Evolutionary conservation across 2,888 invertebrate genomes (phyloP), one percentile per base, ranked within the genome.

Genomic region (Rhingia campestris): DNA sequence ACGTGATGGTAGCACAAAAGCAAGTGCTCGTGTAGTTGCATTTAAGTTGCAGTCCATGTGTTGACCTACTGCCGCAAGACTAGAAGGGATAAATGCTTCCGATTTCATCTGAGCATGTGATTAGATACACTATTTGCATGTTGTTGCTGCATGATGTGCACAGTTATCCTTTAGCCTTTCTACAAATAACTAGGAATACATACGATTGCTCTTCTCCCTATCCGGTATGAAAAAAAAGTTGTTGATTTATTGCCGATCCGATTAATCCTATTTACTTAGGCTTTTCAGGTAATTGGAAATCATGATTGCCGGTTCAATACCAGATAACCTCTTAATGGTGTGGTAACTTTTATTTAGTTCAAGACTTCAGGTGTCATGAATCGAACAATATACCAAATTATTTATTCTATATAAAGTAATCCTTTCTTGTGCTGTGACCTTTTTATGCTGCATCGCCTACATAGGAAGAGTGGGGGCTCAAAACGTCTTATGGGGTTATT

Each of bases 281-380:
- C 53, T 76, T 51, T 66, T 56, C 63, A 51, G 54, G 63, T 73
- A 82, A 82, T 82, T 79, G 73, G 53, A 69, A 79, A 82, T 79
- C 79, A 82, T 76, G 72, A 43, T 43, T 35, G 35, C 1, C 22
- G 2, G 22, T 22, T 22, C 22, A 6, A 33, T 7, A 45, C n/a
- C 22, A 45, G 12, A 4, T 33, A 10, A 4, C 6, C 32, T 39
- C n/a, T 22, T 22, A 22, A 22, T 22, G 22, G 22, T 22, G 22
- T 22, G 22, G 22, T 22, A 22, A 22, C 22, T 22, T 22, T 6
- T 10, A 49, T 32, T 72, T 77, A 81, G 72, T 72, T 66, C 66
- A 72, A 72, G 39, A 59, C 66, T 67, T 82, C 72, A 77, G 61
- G 81, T 77, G 61, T 64, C 59, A 10, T 51, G 54, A 51, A 43